Conservation (phyloP, 2,888 invertebrate genomes). For the Dolichopus griseipennis region DNA sequence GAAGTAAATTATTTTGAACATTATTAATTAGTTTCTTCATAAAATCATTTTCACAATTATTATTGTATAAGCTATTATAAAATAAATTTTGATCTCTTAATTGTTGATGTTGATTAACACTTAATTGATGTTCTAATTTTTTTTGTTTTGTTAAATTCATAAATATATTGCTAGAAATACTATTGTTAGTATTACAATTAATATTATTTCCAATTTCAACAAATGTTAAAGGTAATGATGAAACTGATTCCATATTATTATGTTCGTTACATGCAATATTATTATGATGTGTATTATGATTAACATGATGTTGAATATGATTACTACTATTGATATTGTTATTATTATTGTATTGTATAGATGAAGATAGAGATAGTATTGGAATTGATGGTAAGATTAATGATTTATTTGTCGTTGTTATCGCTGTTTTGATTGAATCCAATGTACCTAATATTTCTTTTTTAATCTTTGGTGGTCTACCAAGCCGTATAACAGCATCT, state of each 20-base stretch:
- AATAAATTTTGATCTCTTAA: slow-evolving; percentile 23
- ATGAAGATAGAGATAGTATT: background rate
- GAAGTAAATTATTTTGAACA: slow-evolving; percentile 10
- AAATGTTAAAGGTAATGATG: background rate
- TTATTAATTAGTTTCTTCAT: slow-evolving; percentile 25
- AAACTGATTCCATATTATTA: background rate
- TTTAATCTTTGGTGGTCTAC: slow-evolving; percentile 29
- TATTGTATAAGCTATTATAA: slow-evolving; percentile 25
- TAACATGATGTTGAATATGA: no score
- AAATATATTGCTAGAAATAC: background rate
- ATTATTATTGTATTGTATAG: background rate
- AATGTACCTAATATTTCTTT: slow-evolving; percentile 21
- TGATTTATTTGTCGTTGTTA: slow-evolving; percentile 7
- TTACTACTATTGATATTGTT: no score
- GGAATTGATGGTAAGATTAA: background rate
- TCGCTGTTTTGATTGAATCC: background rate
- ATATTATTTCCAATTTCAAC: background rate
- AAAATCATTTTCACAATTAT: slow-evolving; percentile 22
- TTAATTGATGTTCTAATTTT: background rate
- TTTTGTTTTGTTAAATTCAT: background rate
- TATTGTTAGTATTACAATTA: background rate
- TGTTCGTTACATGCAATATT: background rate
- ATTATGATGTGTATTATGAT: no score
- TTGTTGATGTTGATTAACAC: slow-evolving; percentile 11
- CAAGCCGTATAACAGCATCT: slow-evolving; percentile 37